Percentiles rank a stretch among this genome's conserved stretches.
These are phyloP conservation scores for Lacerta agilis DNA, from an alignment of 2,797 vertebrate species.

Conservation along the genomic window DNA sequence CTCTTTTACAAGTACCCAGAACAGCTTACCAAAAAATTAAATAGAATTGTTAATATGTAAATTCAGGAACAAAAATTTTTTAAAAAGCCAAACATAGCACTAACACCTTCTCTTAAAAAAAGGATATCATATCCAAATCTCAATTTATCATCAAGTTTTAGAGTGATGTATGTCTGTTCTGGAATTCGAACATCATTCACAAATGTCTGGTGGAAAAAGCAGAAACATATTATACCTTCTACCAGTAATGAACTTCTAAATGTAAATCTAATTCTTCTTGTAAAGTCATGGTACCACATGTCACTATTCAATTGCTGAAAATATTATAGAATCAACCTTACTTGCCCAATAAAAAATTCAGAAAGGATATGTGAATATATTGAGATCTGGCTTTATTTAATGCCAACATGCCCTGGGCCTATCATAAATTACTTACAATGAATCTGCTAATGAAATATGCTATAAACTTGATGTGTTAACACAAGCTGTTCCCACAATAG, in stretches of 20 bases:
- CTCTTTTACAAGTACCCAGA: background rate
- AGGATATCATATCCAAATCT: slow-evolving; percentile 99
- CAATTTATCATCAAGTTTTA: slow-evolving; percentile 97
- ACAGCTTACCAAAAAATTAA: background rate
- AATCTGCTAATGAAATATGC: background rate
- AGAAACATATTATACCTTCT: slow-evolving; percentile 35
- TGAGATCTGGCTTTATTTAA: background rate
- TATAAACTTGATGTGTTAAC: background rate
- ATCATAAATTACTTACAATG: background rate
- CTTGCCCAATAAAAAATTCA: background rate
- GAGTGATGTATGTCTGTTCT: slow-evolving; percentile 96
- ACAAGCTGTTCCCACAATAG: background rate
- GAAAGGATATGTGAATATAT: background rate
- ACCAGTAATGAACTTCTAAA: slow-evolving; percentile 6
- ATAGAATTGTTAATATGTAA: background rate
- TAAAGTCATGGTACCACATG: background rate
- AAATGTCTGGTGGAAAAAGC: slow-evolving; percentile 87
- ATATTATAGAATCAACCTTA: background rate
- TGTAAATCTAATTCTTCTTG: background rate
- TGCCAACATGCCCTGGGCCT: background rate
- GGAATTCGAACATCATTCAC: slow-evolving; percentile 97
- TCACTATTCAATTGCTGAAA: background rate
- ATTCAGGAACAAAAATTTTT: background rate
- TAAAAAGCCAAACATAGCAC: rapidly evolving
- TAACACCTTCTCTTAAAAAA: slow-evolving; percentile 57